Evolutionary conservation across 1,140 invertebrate species (phyloP).

Genomic region (Globodera rostochiensis): DNA sequence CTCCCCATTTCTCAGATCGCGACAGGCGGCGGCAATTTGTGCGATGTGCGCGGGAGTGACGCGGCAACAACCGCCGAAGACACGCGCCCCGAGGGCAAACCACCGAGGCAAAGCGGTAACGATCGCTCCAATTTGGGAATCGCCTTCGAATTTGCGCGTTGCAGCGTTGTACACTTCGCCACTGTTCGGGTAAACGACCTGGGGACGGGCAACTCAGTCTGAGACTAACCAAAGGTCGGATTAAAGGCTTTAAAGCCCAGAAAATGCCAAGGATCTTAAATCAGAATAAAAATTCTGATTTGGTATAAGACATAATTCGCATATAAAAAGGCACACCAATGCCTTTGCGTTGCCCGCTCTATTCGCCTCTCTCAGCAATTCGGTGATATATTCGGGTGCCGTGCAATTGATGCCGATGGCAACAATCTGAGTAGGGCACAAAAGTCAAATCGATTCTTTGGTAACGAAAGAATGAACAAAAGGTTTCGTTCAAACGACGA

Average conservation of each 20-base stretch:
- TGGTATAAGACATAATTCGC: too few relatives aligned
- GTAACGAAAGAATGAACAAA: too few relatives aligned
- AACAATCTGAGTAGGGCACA: slow-evolving; percentile 70
- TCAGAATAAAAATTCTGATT: too few relatives aligned
- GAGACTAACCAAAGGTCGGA: too few relatives aligned
- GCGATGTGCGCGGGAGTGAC: slow-evolving; percentile 33
- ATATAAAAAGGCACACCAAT: neutral
- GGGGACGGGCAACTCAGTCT: slow-evolving; percentile 41
- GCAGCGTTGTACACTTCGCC: slow-evolving; percentile 71
- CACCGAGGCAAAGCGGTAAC: slow-evolving; percentile 36
- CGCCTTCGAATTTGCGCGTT: slow-evolving; percentile 41
- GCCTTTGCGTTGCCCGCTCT: slow-evolving; percentile 56
- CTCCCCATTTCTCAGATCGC: slow-evolving; percentile 11
- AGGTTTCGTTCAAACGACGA: too few relatives aligned
- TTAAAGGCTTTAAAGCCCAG: too few relatives aligned
- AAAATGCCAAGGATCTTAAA: too few relatives aligned
- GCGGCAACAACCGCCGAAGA: slow-evolving; percentile 50
- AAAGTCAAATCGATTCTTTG: too few relatives aligned
- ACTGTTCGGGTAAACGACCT: slow-evolving; percentile 78
- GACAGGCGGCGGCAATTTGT: slow-evolving; percentile 34
- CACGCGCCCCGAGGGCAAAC: slow-evolving; percentile 33
- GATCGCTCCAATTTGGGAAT: slow-evolving; percentile 24
- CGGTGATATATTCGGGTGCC: slow-evolving; percentile 71
- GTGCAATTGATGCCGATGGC: slow-evolving; percentile 86
- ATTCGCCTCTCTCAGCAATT: slow-evolving; percentile 70